These are phyloP conservation scores for Apis cerana DNA, from an alignment of 1,140 invertebrate genomes.

Conservation along the genomic window DNA sequence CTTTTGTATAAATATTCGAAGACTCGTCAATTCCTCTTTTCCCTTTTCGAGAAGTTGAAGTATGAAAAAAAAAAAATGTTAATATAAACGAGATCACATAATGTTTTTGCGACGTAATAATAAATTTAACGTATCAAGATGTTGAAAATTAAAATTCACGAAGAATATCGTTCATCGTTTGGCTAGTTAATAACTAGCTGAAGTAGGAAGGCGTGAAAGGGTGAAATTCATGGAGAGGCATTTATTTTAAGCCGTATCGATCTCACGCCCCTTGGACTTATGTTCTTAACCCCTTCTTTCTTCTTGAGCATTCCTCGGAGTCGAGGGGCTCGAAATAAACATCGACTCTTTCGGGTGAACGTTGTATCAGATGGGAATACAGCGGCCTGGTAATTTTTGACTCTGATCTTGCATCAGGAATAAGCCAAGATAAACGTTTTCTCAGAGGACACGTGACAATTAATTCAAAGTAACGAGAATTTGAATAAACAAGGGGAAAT, in stretches of 20 bases:
- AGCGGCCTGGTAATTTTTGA: background rate
- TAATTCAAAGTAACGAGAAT: background rate
- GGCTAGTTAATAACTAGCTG: too few species aligned
- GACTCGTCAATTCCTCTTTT: too few species aligned
- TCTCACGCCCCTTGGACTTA: background rate
- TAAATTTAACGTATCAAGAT: too few species aligned
- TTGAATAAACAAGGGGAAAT: background rate
- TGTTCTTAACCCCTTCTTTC: background rate
- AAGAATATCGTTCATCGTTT: too few species aligned
- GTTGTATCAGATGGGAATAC: background rate
- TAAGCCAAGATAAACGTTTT: background rate
- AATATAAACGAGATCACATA: too few species aligned
- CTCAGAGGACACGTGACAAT: background rate
- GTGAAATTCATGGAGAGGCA: background rate
- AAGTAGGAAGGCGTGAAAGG: too few species aligned
- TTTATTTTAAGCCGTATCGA: background rate
- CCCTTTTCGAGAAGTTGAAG: too few species aligned
- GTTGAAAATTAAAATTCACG: too few species aligned
- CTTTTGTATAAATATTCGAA: too few species aligned
- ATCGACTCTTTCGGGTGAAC: constrained; percentile 1
- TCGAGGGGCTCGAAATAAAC: constrained; percentile 34
- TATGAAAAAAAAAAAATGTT: too few species aligned
- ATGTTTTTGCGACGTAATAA: too few species aligned
- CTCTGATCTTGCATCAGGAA: background rate
- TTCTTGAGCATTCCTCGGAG: background rate